Percentiles rank a stretch among this genome's conserved stretches.
Evolutionary conservation across 2,888 invertebrate species (phyloP).

Genomic region (Catocala nupta): DNA sequence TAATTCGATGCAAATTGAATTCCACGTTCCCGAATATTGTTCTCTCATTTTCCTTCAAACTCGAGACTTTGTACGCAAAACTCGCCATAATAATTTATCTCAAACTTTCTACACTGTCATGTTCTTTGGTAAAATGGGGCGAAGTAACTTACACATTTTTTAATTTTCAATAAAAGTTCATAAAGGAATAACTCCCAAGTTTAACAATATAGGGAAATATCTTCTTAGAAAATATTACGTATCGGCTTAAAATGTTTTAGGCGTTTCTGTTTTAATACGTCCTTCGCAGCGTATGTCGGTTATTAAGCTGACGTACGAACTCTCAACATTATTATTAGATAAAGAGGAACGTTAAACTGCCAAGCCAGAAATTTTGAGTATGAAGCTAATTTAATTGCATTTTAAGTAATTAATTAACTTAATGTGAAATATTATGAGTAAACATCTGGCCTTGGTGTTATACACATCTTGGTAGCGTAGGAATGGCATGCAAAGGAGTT

Average conservation of each 20-base stretch:
- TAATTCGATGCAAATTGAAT: conserved; percentile 19
- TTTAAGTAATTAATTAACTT: no score
- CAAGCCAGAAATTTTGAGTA: no score
- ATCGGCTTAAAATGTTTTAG: neutral
- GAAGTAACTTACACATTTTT: conserved; percentile 34
- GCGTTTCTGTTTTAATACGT: neutral
- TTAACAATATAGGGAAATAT: conserved; percentile 43
- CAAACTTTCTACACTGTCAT: conserved; percentile 39
- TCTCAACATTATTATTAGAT: no score
- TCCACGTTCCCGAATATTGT: conserved; percentile 29
- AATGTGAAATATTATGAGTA: no score
- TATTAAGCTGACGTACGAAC: no score
- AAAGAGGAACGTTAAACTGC: neutral
- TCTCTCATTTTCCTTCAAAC: conserved; percentile 24
- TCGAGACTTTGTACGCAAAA: conserved; percentile 8
- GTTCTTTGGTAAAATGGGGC: conserved; percentile 31
- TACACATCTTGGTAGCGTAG: no score
- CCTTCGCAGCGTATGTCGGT: no score
- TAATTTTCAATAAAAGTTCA: conserved; percentile 41
- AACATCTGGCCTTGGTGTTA: no score
- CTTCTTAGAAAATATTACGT: neutral
- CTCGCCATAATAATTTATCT: conserved; percentile 40
- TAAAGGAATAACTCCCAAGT: conserved; percentile 30
- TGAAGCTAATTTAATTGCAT: no score
- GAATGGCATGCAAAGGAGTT: no score